These are phyloP conservation scores for Stenoptilia bipunctidactyla DNA, from an alignment of 2,888 invertebrate species.

Conservation along the genomic window DNA sequence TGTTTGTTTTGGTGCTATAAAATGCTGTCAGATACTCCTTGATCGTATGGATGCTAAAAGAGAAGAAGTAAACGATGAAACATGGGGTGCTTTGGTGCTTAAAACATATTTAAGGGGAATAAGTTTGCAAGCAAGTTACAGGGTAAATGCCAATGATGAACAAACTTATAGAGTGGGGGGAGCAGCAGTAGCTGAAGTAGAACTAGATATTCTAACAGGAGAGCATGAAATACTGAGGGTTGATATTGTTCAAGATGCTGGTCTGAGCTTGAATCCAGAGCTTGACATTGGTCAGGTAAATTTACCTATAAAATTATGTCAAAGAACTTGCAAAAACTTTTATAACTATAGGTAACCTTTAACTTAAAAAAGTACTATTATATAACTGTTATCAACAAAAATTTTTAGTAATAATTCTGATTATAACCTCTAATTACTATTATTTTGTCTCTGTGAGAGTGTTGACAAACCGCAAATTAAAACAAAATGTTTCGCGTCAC, in stretches of 20 bases:
- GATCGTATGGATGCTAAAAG: slow-evolving; percentile 55
- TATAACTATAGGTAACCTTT: no score
- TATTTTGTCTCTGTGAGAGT: no score
- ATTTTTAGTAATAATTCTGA: no score
- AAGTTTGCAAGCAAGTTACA: slow-evolving; percentile 41
- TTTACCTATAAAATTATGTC: no score
- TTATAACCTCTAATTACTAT: no score
- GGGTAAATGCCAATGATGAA: slow-evolving; percentile 31
- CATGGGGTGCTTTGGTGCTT: slow-evolving; percentile 64
- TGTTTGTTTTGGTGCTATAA: slow-evolving; percentile 34
- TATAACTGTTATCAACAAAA: no score
- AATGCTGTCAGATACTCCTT: slow-evolving; percentile 64
- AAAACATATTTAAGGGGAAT: slow-evolving; percentile 47
- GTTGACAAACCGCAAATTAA: no score
- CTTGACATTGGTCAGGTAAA: slow-evolving; percentile 77
- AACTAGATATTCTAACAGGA: slow-evolving; percentile 81
- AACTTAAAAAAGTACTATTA: no score
- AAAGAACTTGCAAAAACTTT: no score
- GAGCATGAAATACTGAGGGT: slow-evolving; percentile 73
- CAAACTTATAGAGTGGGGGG: slow-evolving; percentile 57
- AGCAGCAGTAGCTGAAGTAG: slow-evolving; percentile 74
- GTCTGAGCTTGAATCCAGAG: slow-evolving; percentile 75
- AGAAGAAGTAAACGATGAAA: slow-evolving; percentile 44
- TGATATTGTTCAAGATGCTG: slow-evolving; percentile 77
- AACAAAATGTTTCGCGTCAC: no score